Conservation (phyloP, 2,113 vertebrate genomes). For the Petromus typicus region DNA sequence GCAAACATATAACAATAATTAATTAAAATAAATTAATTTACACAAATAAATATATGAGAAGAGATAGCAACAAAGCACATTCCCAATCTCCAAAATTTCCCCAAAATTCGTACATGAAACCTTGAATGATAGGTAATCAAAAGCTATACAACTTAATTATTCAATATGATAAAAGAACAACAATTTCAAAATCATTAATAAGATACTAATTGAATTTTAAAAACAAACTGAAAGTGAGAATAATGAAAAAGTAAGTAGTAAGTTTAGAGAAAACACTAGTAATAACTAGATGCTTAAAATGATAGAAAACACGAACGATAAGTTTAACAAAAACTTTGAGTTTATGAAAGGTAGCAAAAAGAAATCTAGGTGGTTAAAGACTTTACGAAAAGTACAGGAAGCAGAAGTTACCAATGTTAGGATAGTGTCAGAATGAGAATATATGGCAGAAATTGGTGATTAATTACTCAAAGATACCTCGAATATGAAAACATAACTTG, state of each 20-base stretch:
- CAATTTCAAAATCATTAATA: not conserved
- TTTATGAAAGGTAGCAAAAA: not conserved
- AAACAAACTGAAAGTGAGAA: not conserved
- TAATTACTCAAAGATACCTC: not conserved
- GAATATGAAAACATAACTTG: not conserved
- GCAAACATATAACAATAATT: not conserved
- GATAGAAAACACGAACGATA: not conserved
- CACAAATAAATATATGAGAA: not conserved
- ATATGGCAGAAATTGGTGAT: not conserved
- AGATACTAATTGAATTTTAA: not conserved
- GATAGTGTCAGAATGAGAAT: not conserved
- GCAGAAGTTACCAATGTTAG: not conserved
- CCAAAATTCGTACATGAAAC: not conserved
- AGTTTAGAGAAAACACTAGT: not conserved
- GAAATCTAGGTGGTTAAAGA: not conserved
- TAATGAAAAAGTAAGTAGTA: not conserved
- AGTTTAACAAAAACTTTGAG: not conserved
- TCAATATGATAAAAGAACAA: not conserved
- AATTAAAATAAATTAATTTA: not conserved
- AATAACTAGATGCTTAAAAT: not conserved
- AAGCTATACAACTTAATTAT: not conserved
- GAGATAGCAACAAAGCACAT: not conserved
- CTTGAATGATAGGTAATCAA: not conserved
- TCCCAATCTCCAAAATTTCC: not conserved
- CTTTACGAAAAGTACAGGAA: not conserved